Evolutionary conservation across 37 sponge, comb jelly and placozoan species (phyloP), one percentile per base, ranked within the genome.

Genomic region (Halisarca cf. caerulea): DNA sequence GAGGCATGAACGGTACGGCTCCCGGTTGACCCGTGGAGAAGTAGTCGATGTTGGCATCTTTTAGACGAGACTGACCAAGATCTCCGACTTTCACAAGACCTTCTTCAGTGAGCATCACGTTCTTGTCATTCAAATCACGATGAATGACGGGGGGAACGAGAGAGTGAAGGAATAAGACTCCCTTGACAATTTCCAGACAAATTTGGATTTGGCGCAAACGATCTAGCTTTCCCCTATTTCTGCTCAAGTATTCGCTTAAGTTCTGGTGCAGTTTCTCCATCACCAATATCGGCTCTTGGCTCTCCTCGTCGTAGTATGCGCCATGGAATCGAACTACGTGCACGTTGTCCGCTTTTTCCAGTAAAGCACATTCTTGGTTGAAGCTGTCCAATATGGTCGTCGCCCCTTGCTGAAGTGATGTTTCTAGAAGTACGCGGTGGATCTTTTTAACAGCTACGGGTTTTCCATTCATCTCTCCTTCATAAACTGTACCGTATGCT

Each of bases 91-190:
- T 62, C 64, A 62, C 64, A 7, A n/a, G 25, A 62, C 64, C 64
- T 6, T 62, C 64, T 15, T 62, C n/a, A 15, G 30, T 28, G 15
- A 62, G 25, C 64, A 62, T 30, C 64, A 62, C 64, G n/a, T 62
- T 62, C 30, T 62, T 62, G 30, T 62, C 64, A 6, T n/a, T 62
- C 64, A 62, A n/a, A 28, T 62, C 64, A 23, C 64, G 64, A 62
- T 62, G 64, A 28, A 28, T 28, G 25, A 62, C 64, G n/a, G 64
- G 64, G 15, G 64, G 64, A 62, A 7, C 30, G 30, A n/a, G 25
- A 7, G 25, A n/a, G 64, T 62, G 64, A 62, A 62, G 64, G 30
- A 62, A 62, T 4, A 20, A 7, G 30, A 62, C 30, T 5, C 64
- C 64, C 7, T n/a, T 30, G 6, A 23, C 64, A 20, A 62, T 62